Base-by-base conservation (phyloP, 2,888 invertebrate species). In the Thereva nobilitata region DNA sequence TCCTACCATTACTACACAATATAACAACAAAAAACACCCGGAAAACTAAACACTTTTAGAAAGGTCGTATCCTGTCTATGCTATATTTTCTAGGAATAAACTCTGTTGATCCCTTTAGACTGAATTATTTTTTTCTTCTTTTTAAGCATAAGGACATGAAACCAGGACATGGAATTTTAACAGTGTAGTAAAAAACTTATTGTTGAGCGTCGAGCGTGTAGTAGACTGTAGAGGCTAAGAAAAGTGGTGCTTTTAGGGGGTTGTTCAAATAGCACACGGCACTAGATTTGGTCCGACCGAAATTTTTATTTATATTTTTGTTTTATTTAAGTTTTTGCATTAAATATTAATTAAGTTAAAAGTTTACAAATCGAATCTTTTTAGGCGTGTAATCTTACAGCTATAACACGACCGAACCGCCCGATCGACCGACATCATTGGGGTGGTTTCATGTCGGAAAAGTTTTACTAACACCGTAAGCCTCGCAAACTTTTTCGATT, bases 341-440 rank as follows among this genome's bases (percentile, higher is more conserved):
- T 37, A 37, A 7, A 42, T 8, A 42, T 42, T 8, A 42, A 42
- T 42, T 42, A 42, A 42, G 9, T 42, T 42, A 7, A 42, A 8
- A 7, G 2, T 45, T 9, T 5, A 9, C 8, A 10, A 52, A 52
- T 12, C n/a, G n/a, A 41, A 50, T 41, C 8, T 63, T 63, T 52
- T 50, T 40, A 63, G 49, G 52, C 37, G 52, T 53, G 37, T 40
- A 35, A 38, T 23, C 23, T 23, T 23, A 23, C 23, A 23, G 23
- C 23, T 42, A 64, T 23, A 61, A 53, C 53, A 59, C 65, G 77
- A 79, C 79, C 78, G 75, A 74, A 75, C 74, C 76, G 77, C 75
- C 76, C 78, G 78, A 80, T 73, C 74, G 77, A 75, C 74, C 73
- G 75, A 79, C 74, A 76, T 75, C 76, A 76, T 77, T 75, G 77